These are phyloP conservation scores for Keiferia lycopersicella DNA, from an alignment of 2,888 invertebrate species.

Conservation along the genomic window DNA sequence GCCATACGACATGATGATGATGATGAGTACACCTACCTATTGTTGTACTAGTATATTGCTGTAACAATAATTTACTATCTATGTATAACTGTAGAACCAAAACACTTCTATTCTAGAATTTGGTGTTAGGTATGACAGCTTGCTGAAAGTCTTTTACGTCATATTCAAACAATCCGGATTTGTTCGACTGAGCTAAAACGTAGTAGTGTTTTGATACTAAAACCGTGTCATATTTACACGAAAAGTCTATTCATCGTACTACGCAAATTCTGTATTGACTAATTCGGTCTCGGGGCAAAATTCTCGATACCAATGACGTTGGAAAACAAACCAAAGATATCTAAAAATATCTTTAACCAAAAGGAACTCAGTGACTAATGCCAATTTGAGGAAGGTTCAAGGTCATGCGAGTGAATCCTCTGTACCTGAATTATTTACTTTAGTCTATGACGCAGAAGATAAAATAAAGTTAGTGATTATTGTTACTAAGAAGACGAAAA, in stretches of 20 bases:
- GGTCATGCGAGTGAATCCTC: not conserved
- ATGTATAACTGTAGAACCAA: too few species aligned
- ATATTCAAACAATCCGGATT: too few species aligned
- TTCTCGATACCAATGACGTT: not conserved
- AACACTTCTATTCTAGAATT: too few species aligned
- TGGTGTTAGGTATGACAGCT: too few species aligned
- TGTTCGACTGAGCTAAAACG: too few species aligned
- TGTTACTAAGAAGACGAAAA: not conserved
- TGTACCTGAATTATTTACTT: conserved; percentile 10
- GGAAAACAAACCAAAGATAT: not conserved
- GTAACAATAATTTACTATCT: too few species aligned
- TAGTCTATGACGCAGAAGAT: not conserved
- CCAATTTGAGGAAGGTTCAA: conserved; percentile 22
- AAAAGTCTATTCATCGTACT: not conserved
- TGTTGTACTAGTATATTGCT: too few species aligned
- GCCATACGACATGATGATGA: too few species aligned
- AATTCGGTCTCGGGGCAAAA: not conserved
- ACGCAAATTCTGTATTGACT: not conserved
- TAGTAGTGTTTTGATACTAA: too few species aligned
- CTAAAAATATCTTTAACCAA: not conserved
- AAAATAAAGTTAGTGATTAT: not conserved
- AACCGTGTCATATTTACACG: not conserved
- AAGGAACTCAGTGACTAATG: conserved; percentile 19
- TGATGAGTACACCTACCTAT: too few species aligned
- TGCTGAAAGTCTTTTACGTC: too few species aligned